Base-by-base conservation (phyloP, 2,797 vertebrate species). In the Artibeus lituratus region DNA sequence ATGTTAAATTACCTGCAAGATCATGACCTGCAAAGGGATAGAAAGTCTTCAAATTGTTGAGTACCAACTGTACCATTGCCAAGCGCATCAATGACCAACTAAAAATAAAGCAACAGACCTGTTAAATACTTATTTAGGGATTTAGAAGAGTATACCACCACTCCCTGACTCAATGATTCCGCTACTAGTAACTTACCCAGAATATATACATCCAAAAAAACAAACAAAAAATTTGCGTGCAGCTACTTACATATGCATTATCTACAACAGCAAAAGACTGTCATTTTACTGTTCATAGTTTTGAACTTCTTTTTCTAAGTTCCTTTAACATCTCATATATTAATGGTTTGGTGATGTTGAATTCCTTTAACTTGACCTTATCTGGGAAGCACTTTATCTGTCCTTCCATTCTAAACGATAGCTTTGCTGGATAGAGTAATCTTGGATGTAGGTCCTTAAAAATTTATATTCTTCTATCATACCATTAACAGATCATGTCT, bases 21-120 rank as follows among this genome's bases (percentile, higher is more conserved):
- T 99, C 99, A 96, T 99, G 99, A 98, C 99, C 99, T 98, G 99
- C 99, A 98, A 99, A 99, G 51, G 99, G 99, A 98, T 99, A 99
- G 98, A 99, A 99, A 89, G 98, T 99, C 98, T 99, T 99, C 98
- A 99, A 98, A 98, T 99, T 99, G 98, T 98, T 98, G 97, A 99
- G 98, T 91, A 99, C 99, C 98, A 99, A 98, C 93, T 99, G 99
- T 97, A 99, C 99, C 99, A 99, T 99, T 67, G 99, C 98, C 98
- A 99, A 98, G 80, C 99, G 99, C 99, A 99, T 99, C 98, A 99
- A 98, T 98, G 99, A 99, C 99, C 99, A 99, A 98, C 99, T 99
- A 98, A 84, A 96, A 96, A 90, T 53, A 97, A 98, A 96, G 57
- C 15, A 92, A 92, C 32, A 65, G 57, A 32, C 80, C 14, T 62